These are phyloP conservation scores for Cyprinodon diabolis DNA, from an alignment of 2,797 vertebrate species.

Conservation along the genomic window DNA sequence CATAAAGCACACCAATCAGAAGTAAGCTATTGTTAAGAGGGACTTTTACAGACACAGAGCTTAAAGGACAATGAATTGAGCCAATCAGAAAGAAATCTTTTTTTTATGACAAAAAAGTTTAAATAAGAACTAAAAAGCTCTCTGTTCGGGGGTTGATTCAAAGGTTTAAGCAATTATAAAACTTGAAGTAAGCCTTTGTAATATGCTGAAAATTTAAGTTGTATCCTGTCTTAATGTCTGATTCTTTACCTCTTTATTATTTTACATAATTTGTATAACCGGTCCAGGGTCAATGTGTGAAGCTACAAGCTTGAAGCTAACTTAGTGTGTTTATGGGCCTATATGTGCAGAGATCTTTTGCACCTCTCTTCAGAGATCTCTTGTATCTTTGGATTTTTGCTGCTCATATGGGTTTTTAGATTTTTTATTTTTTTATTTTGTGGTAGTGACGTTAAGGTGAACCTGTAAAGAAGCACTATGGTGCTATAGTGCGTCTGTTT, in stretches of 20 bases:
- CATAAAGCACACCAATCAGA: no score
- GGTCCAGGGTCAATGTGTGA: conserved; percentile 32
- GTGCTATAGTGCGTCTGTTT: neutral
- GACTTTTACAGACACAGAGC: no score
- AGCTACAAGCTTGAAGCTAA: neutral
- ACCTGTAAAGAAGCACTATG: neutral
- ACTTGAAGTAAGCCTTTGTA: no score
- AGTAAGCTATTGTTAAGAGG: no score
- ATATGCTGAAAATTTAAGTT: no score
- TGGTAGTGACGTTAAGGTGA: conserved; percentile 45
- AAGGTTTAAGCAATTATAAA: no score
- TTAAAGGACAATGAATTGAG: no score
- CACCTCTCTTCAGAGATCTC: conserved; percentile 41
- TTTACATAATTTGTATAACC: conserved; percentile 25
- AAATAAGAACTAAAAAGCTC: no score
- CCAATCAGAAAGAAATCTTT: no score
- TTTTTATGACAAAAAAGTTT: no score
- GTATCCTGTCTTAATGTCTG: neutral
- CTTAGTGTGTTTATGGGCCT: neutral
- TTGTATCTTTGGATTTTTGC: conserved; percentile 43
- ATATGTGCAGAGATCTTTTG: neutral
- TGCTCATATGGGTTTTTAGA: conserved; percentile 28
- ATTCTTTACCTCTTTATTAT: conserved; percentile 26
- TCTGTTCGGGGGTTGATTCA: no score
- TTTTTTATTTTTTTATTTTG: conserved; percentile 27